phyloP scores from a whole-genome alignment of 2,888 invertebrate species.

The Aproaerema taeniolella region DNA sequence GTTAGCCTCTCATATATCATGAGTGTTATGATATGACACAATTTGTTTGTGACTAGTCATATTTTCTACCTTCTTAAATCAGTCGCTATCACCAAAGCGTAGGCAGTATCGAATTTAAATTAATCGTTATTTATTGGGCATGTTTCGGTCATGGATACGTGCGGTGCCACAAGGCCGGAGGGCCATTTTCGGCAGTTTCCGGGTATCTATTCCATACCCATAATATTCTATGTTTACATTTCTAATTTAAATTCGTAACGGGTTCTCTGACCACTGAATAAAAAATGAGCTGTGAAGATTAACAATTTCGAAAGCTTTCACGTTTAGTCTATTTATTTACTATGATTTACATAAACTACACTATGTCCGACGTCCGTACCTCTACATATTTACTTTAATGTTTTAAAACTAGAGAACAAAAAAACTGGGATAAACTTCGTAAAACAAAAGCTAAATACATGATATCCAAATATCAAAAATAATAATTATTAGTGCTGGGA shows the following conservation, averaged over 20 bases:
- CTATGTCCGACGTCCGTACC: no score
- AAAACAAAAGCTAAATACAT: no score
- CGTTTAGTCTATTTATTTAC: no score
- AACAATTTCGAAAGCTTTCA: slow-evolving; percentile 17
- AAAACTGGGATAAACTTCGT: no score
- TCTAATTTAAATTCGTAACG: slow-evolving; percentile 48
- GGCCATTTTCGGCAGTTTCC: slow-evolving; percentile 59
- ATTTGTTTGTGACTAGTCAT: slow-evolving; percentile 15
- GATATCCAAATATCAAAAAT: no score
- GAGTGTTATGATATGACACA: background rate
- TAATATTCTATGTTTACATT: slow-evolving; percentile 20
- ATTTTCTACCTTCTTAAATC: slow-evolving; percentile 46
- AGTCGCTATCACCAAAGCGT: slow-evolving; percentile 49
- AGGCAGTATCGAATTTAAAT: slow-evolving; percentile 63
- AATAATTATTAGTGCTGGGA: slow-evolving; percentile 52
- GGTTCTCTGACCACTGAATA: slow-evolving; percentile 38
- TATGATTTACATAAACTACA: no score
- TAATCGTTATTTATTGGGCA: slow-evolving; percentile 57
- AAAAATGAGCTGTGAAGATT: slow-evolving; percentile 32
- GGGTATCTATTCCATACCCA: slow-evolving; percentile 37
- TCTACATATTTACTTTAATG: no score
- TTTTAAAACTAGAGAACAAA: no score
- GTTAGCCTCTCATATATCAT: background rate
- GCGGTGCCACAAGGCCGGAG: slow-evolving; percentile 33
- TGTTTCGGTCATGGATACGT: slow-evolving; percentile 51